A percentile compares a stretch with the other conserved stretches of the same genome.
Evolutionary conservation across 2,113 vertebrate genomes (phyloP).

Genomic region (Eonycteris spelaea): DNA sequence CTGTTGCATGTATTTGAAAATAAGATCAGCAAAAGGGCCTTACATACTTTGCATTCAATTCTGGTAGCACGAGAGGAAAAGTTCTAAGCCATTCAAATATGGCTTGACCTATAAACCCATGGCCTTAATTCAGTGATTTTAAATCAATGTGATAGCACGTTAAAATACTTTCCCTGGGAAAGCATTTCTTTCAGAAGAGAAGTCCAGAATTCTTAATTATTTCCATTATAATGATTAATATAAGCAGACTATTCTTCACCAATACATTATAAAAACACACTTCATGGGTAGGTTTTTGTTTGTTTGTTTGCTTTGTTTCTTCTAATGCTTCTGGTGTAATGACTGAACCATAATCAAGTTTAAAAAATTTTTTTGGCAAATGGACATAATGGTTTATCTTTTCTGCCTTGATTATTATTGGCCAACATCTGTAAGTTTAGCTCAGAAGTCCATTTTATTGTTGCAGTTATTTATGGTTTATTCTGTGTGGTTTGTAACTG

Average conservation of each 20-base stretch:
- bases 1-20: constrained; percentile 74
- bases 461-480: background rate
- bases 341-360: constrained; percentile 50
- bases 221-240: constrained; percentile 75
- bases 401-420: constrained; percentile 3
- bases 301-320: constrained; percentile 10
- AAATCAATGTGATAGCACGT: constrained; percentile 78
- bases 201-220: constrained; percentile 77
- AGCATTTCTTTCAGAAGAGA: constrained; percentile 78
- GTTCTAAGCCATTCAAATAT: constrained; percentile 70
- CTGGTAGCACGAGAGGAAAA: constrained; percentile 63
- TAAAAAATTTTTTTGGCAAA: background rate
- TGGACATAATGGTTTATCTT: background rate
- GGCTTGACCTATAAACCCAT: constrained; percentile 72
- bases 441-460: background rate
- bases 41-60: constrained; percentile 72
- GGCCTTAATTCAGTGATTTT: constrained; percentile 79
- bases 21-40: constrained; percentile 73
- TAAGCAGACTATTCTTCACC: constrained; percentile 74
- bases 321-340: constrained; percentile 15
- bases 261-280: constrained; percentile 59
- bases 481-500: background rate
- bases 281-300: background rate
- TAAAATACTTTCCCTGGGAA: constrained; percentile 82
- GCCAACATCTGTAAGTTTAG: background rate